Percentiles rank a stretch among this genome's conserved stretches.
Conservation (phyloP, 2,797 vertebrate species). For the Sebastes steindachneri region DNA sequence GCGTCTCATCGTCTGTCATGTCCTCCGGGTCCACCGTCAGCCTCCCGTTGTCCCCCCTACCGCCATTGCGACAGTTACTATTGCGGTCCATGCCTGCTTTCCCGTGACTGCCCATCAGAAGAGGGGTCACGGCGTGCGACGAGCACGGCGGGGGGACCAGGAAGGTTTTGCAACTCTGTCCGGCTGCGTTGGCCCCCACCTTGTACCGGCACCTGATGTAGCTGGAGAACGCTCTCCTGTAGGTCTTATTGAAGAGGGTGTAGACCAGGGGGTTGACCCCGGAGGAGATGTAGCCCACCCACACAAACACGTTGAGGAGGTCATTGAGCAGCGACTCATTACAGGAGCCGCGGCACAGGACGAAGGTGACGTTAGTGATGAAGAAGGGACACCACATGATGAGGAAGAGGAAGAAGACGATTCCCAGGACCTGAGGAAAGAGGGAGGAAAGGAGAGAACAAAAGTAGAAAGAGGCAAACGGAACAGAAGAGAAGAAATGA, state of each 20-base stretch:
- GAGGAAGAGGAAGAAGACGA: constrained; percentile 98
- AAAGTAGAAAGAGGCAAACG: not conserved
- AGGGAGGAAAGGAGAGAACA: not conserved
- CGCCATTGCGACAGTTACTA: constrained; percentile 87
- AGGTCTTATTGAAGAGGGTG: constrained; percentile 98
- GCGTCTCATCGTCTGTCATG: constrained; percentile 82
- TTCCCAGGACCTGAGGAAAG: constrained; percentile 86
- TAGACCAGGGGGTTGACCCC: constrained; percentile 97
- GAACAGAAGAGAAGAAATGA: not conserved
- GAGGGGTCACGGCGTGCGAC: constrained; percentile 77
- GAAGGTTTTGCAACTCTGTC: constrained; percentile 53
- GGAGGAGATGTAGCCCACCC: constrained; percentile 98
- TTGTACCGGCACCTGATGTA: constrained; percentile 93
- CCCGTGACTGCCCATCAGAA: constrained; percentile 62
- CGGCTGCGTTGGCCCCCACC: constrained; percentile 45
- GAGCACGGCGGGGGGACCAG: constrained; percentile 67
- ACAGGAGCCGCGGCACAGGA: constrained; percentile 91
- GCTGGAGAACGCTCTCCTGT: constrained; percentile 94
- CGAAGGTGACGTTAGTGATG: constrained; percentile 95
- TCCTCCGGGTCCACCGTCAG: constrained; percentile 83
- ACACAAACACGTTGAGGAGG: constrained; percentile 96
- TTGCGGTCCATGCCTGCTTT: constrained; percentile 80
- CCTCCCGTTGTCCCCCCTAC: constrained; percentile 66
- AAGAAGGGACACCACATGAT: constrained; percentile 99
- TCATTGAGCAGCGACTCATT: constrained; percentile 89